These are phyloP conservation scores for Patagioenas fasciata DNA, from an alignment of 2,113 vertebrate species.

Conservation along the genomic window DNA sequence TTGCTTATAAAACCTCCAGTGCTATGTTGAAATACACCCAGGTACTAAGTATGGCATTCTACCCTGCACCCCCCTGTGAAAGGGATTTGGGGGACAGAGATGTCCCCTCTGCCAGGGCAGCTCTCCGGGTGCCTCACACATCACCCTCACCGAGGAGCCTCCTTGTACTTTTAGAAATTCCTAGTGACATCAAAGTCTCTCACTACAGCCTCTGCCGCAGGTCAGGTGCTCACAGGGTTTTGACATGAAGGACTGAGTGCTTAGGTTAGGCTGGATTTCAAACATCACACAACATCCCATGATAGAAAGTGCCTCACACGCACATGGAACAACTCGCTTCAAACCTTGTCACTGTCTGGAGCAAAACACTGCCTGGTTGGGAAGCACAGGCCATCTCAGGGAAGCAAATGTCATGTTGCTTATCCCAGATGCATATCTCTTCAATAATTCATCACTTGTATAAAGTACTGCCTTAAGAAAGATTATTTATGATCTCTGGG, in stretches of 20 bases:
- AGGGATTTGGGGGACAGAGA: not conserved
- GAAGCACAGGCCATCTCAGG: not conserved
- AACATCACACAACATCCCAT: not conserved
- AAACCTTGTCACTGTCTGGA: not conserved
- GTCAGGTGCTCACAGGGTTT: not conserved
- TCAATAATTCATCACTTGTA: not conserved
- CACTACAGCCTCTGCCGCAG: accelerated
- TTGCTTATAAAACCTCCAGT: not conserved
- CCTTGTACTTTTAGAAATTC: accelerated
- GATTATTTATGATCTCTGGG: not conserved
- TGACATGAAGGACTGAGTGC: not conserved
- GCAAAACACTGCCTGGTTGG: not conserved
- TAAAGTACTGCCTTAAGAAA: not conserved
- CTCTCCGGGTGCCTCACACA: not conserved
- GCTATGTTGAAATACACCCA: not conserved
- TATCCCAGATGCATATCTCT: not conserved
- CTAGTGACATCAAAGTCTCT: not conserved
- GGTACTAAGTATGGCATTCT: accelerated
- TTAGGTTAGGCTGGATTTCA: not conserved
- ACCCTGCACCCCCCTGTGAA: not conserved
- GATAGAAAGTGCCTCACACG: not conserved
- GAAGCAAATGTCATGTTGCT: not conserved
- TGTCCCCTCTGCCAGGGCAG: accelerated
- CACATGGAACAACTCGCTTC: not conserved
- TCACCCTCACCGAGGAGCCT: not conserved